phyloP scores from a whole-genome alignment of 2,113 vertebrate species.

The Rhinichthys klamathensis region DNA sequence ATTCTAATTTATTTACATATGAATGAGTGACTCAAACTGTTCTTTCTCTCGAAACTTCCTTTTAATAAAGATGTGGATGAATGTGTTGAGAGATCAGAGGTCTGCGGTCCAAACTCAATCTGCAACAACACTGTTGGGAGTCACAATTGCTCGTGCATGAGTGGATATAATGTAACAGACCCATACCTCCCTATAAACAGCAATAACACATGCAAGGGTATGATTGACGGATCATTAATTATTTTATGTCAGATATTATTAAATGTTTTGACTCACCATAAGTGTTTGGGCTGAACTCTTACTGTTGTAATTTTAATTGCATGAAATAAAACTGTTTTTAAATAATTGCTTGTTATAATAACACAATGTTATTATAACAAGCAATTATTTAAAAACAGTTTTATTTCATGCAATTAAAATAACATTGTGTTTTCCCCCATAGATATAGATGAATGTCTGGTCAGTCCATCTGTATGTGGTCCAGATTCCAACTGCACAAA shows the following conservation, averaged over 20 bases:
- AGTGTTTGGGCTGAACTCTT: too few species aligned
- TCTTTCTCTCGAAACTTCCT: fast-evolving
- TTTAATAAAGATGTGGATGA: not conserved
- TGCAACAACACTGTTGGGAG: constrained; percentile 36
- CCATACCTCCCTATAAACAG: constrained; percentile 8
- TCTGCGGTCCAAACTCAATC: constrained; percentile 35
- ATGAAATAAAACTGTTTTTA: too few species aligned
- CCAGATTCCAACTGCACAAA: constrained; percentile 32
- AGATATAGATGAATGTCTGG: constrained; percentile 28
- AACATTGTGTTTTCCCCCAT: not conserved
- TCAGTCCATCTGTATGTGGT: constrained; percentile 15
- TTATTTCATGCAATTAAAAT: too few species aligned
- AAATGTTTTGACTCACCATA: not conserved
- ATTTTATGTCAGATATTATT: too few species aligned
- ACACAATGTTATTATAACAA: too few species aligned
- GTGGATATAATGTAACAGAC: constrained; percentile 33
- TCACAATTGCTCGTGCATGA: constrained; percentile 17
- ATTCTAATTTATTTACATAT: too few species aligned
- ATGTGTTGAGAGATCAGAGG: not conserved
- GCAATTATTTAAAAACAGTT: too few species aligned
- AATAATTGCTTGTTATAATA: too few species aligned
- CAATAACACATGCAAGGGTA: not conserved
- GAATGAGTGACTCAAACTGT: too few species aligned
- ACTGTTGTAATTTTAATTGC: too few species aligned
- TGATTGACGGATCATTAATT: not conserved